phyloP scores from a whole-genome alignment of 1,140 invertebrate genomes.

The Archivesica marissinica region DNA sequence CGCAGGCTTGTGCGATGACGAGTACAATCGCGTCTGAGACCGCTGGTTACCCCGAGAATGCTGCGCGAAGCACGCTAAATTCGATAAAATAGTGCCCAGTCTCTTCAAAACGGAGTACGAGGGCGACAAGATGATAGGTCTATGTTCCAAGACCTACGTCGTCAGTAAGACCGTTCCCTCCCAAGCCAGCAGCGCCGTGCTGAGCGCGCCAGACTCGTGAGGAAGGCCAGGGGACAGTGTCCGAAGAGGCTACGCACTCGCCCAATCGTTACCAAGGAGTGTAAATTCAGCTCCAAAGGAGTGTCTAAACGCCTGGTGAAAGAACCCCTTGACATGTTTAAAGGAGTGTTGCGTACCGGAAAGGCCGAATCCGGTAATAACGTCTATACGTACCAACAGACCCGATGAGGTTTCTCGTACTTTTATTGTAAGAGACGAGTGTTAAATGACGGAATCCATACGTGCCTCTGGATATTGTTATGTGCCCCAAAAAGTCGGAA shows the following conservation, averaged over 20 bases:
- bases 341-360: neutral
- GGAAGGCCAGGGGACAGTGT: no score
- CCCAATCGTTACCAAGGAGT: neutral
- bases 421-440: slow-evolving; percentile 17
- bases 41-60: slow-evolving; percentile 16
- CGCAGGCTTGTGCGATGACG: no score
- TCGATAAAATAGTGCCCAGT: neutral
- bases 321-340: neutral
- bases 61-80: slow-evolving; percentile 13
- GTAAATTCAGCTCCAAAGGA: slow-evolving; percentile 9
- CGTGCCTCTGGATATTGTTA: no score
- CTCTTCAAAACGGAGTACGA: slow-evolving; percentile 19
- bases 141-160: no score
- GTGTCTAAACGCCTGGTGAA: no score
- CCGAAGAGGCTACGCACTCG: no score
- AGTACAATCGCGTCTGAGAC: slow-evolving; percentile 14
- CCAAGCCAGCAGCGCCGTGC: no score
- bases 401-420: slow-evolving; percentile 4
- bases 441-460: neutral
- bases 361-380: neutral
- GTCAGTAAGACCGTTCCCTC: neutral
- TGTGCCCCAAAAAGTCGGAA: no score
- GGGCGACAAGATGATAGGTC: slow-evolving; percentile 6
- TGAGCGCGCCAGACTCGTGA: no score
- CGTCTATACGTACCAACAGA: neutral